These are phyloP conservation scores for Brachionus manjavacas DNA, from an alignment of 1,140 invertebrate genomes.

Conservation along the genomic window DNA sequence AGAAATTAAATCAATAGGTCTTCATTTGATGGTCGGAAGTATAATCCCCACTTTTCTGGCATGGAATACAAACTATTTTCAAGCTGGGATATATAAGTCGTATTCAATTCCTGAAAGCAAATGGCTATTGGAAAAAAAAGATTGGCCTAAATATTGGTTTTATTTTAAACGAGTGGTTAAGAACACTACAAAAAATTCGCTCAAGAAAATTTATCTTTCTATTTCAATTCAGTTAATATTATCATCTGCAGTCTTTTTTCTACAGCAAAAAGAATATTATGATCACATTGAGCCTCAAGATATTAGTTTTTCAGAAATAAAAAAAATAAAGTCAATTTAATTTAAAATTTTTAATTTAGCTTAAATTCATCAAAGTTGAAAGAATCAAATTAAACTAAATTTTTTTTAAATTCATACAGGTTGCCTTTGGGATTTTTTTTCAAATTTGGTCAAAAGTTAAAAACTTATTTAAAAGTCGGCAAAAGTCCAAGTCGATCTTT, in stretches of 20 bases:
- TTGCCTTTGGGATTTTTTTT: too few species aligned
- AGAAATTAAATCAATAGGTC: slow-evolving; percentile 22
- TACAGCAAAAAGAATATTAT: slow-evolving; percentile 21
- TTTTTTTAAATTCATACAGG: too few species aligned
- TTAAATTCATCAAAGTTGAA: too few species aligned
- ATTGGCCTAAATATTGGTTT: slow-evolving; percentile 1
- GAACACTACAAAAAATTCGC: not conserved
- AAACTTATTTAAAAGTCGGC: too few species aligned
- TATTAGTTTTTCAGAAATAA: slow-evolving; percentile 17
- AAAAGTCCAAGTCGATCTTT: too few species aligned
- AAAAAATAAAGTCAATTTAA: slow-evolving; percentile 1
- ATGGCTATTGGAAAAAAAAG: not conserved
- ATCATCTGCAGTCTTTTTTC: not conserved
- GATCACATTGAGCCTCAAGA: slow-evolving; percentile 4
- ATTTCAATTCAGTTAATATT: not conserved
- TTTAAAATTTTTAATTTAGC: not conserved
- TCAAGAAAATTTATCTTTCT: not conserved
- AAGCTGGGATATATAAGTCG: slow-evolving; percentile 14
- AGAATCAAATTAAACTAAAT: too few species aligned
- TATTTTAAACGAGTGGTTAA: slow-evolving; percentile 10
- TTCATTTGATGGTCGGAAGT: slow-evolving; percentile 18
- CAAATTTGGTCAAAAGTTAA: too few species aligned
- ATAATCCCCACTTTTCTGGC: slow-evolving; percentile 22
- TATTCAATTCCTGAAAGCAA: not conserved
- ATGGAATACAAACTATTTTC: slow-evolving; percentile 23